Base-by-base conservation (phyloP, 2,113 vertebrate genomes). In the Engystomops pustulosus region DNA sequence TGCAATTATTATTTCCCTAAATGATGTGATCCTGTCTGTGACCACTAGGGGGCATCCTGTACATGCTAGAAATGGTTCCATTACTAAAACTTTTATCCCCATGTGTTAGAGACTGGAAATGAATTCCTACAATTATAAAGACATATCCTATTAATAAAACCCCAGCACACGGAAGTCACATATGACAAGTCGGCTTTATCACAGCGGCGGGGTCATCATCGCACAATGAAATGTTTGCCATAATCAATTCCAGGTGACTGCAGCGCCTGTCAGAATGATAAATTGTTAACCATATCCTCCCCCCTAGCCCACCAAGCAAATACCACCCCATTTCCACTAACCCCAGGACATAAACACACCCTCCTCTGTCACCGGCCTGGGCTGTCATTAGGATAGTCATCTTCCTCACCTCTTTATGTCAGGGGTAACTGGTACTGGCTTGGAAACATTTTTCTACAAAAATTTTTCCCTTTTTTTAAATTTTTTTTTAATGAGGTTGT, bases 231-330 rank as follows among this genome's bases (percentile, higher is more conserved):
- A 91, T 90, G 86, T 93, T 92, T 91, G 89, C 91, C 88, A 55
- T 92, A 92, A 94, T 92, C 88, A 85, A 88, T 79, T 80, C 91
- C 93, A 95, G 90, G 90, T 92, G 91, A 88, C 88, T 81, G 88
- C 41, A 87, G 84, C 88, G 89, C 83, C 89, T 90, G 93, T 92
- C 91, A 92, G 86, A 86, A 90, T 92, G 93, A 94, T 93, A 88
- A 89, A 93, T 91, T 91, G 89, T 86, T 89, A 87, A 91, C 90
- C 87, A 89, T 87, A 88, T 91, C 89, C 89, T 11, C 36, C 20
- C 79, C 49, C 70, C n/a, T n/a, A n/a, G n/a, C n/a, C n/a, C 75
- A 38, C 60, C 47, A 32, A 20, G 69, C 79, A 68, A 32, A 49
- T 20, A n/a, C 51, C 75, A 0, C 75, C 53, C 36, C 32, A 36